Conservation (phyloP, 2,797 vertebrate species). For the Propithecus deckenii region DNA sequence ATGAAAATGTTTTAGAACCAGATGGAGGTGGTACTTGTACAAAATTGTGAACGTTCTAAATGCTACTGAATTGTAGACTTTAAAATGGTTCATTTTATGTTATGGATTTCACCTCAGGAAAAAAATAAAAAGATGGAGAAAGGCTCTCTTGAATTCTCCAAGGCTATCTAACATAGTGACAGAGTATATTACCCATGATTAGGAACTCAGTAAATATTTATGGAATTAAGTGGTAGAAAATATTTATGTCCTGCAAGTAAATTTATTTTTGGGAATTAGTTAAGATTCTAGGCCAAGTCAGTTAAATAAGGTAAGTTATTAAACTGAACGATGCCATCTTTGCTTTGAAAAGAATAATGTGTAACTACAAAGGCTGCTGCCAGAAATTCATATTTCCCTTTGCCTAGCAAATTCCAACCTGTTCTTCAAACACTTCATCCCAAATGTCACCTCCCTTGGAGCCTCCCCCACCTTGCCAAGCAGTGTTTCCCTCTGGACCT, state of each 20-base stretch:
- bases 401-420: background rate
- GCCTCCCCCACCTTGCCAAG: background rate
- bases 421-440: background rate
- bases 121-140: background rate
- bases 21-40: background rate
- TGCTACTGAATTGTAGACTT: background rate
- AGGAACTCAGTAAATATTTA: background rate
- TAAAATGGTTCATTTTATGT: background rate
- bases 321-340: background rate
- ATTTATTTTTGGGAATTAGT: conserved; percentile 10
- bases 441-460: background rate
- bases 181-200: background rate
- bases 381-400: background rate
- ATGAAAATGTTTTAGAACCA: background rate
- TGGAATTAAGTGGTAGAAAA: background rate
- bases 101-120: background rate
- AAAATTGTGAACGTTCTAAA: background rate
- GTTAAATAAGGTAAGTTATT: background rate
- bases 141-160: background rate
- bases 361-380: background rate
- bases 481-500: background rate
- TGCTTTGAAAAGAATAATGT: conserved; percentile 24
- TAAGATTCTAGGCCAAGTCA: conserved; percentile 1
- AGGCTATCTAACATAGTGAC: background rate
- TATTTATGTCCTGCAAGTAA: background rate